Evolutionary conservation across 1,140 invertebrate species (phyloP), one percentile per base, ranked within the genome.

Genomic region (Ephestia elutella): DNA sequence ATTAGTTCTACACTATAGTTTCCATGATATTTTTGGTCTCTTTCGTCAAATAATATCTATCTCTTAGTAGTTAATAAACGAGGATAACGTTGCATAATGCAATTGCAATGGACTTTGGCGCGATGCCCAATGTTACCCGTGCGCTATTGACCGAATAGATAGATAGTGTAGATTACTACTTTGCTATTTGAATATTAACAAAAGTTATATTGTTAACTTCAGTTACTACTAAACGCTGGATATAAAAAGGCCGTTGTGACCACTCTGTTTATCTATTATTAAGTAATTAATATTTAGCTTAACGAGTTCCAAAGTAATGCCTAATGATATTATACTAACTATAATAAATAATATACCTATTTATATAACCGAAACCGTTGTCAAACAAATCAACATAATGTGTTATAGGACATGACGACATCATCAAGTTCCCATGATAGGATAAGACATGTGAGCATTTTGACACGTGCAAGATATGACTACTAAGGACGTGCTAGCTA

Each of bases 41-140:
- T 25, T 25, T 25, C 2, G 21, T 25, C 21, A 3, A 25, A 25
- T 25, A 25, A 7, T 3, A 25, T 25, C 8, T 35, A 35, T 11
- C 32, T 35, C 4, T 35, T 11, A 11, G 13, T 9, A 44, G 15
- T 9, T 44, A 15, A 15, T 10, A 17, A 44, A 44, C 38, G 38
- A 44, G 38, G 38, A 44, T 44, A 44, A 44, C 49, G 30, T 38
- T 55, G 38, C 54, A 55, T 55, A 35, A 38, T 55, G 54, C 30
- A 55, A 44, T 44, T 44, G 38, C 38, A 71, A 67, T 62, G 59
- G 65, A 65, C 57, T 54, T 63, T 77, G 71, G 74, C 68, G 55
- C 32, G 44, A 18, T 69, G 71, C 74, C 74, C 70, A 68, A 63
- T 70, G 65, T 73, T 76, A 69, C 62, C 65, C 66, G 38, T 2